These are phyloP conservation scores for Pardosa pseudoannulata DNA, from an alignment of 2,888 invertebrate species.

Conservation along the genomic window DNA sequence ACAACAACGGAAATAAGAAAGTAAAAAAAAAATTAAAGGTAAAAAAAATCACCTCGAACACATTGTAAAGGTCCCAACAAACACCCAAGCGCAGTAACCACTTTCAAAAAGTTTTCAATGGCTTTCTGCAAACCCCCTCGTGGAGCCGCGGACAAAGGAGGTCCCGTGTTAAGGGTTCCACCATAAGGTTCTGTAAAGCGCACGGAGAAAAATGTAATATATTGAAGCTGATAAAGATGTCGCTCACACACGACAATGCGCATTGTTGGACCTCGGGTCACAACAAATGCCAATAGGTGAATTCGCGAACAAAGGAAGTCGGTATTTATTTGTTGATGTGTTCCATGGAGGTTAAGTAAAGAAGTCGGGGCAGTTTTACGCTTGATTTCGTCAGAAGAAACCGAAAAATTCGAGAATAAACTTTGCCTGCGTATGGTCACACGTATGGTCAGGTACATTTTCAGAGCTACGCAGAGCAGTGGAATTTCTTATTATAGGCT, in stretches of 20 bases:
- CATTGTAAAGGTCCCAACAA: slow-evolving; percentile 1
- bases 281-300: slow-evolving; percentile 17
- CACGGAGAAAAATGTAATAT: neutral
- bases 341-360: neutral
- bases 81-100: slow-evolving; percentile 13
- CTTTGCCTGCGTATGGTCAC: too few relatives aligned
- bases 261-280: slow-evolving; percentile 1
- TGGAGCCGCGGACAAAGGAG: neutral
- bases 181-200: neutral
- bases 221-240: slow-evolving; percentile 19
- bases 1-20: slow-evolving; percentile 15
- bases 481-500: too few relatives aligned
- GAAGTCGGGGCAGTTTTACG: neutral
- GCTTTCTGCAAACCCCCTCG: neutral
- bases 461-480: too few relatives aligned
- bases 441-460: too few relatives aligned
- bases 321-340: slow-evolving; percentile 14
- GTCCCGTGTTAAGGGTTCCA: neutral
- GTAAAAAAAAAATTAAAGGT: neutral
- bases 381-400: neutral
- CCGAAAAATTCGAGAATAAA: neutral
- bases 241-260: slow-evolving; percentile 17
- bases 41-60: neutral
- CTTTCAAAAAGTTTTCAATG: slow-evolving; percentile 3
- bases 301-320: neutral